Evolutionary conservation across 2,888 invertebrate species (phyloP).

Genomic region (Carcina quercana): DNA sequence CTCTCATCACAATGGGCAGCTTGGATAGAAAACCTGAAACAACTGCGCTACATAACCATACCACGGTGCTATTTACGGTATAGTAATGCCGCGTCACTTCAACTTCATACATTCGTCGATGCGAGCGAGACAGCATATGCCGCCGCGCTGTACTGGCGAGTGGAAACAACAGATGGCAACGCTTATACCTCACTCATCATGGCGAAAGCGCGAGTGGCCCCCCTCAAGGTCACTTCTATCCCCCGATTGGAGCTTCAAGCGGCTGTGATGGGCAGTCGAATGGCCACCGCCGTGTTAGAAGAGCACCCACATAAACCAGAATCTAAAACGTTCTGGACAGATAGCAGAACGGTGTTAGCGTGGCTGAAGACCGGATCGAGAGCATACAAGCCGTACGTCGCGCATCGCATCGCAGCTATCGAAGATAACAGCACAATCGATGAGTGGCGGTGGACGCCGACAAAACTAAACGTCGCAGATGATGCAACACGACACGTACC

Average conservation of each 20-base stretch:
- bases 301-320: slow-evolving; percentile 4
- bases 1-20: background rate
- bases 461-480: slow-evolving; percentile 18
- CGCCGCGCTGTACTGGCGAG: slow-evolving; percentile 19
- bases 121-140: slow-evolving; percentile 21
- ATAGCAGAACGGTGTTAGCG: slow-evolving; percentile 14
- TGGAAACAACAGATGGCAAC: slow-evolving; percentile 10
- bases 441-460: slow-evolving; percentile 21
- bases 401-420: slow-evolving; percentile 14
- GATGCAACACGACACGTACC: slow-evolving; percentile 15
- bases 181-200: slow-evolving; percentile 12
- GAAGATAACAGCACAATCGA: slow-evolving; percentile 9
- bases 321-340: slow-evolving; percentile 13
- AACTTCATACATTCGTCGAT: slow-evolving; percentile 24
- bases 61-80: background rate
- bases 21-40: background rate
- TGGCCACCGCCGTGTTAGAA: slow-evolving; percentile 5
- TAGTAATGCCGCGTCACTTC: too few relatives aligned
- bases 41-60: background rate
- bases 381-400: slow-evolving; percentile 12
- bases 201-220: slow-evolving; percentile 11
- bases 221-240: slow-evolving; percentile 13
- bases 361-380: slow-evolving; percentile 14
- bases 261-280: slow-evolving; percentile 9
- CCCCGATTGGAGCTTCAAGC: slow-evolving; percentile 13